These are phyloP conservation scores for Diadegma fenestrale DNA, from an alignment of 2,888 invertebrate genomes.

Conservation along the genomic window DNA sequence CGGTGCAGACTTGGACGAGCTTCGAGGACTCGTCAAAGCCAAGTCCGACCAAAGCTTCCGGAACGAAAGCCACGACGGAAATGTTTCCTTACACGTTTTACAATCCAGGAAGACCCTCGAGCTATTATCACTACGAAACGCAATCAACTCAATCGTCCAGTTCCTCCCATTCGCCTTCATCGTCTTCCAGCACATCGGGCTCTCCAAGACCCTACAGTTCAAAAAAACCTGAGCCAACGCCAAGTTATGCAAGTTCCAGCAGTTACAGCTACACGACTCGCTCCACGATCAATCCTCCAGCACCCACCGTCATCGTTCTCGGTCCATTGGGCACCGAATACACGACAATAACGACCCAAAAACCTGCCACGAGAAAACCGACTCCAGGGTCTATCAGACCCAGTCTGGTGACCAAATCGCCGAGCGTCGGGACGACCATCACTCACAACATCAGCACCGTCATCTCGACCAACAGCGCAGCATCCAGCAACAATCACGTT, in stretches of 20 bases:
- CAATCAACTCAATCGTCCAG: constrained; percentile 70
- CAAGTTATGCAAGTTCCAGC: constrained; percentile 74
- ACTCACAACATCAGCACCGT: constrained; percentile 83
- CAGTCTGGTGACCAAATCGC: constrained; percentile 76
- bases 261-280: constrained; percentile 75
- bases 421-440: constrained; percentile 80
- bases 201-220: constrained; percentile 63
- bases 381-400: constrained; percentile 69
- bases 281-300: constrained; percentile 84
- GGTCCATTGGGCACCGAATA: constrained; percentile 84
- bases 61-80: constrained; percentile 72
- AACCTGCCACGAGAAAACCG: constrained; percentile 78
- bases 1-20: constrained; percentile 81
- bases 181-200: constrained; percentile 32
- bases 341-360: constrained; percentile 80
- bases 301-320: constrained; percentile 88
- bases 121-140: constrained; percentile 81
- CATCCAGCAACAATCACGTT: constrained; percentile 79
- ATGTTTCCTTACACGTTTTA: constrained; percentile 79
- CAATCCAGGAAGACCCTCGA: constrained; percentile 77
- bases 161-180: constrained; percentile 43
- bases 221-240: constrained; percentile 72
- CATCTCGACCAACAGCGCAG: constrained; percentile 76
- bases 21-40: constrained; percentile 82
- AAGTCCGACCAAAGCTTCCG: constrained; percentile 65